Base-by-base conservation (phyloP, 1,140 invertebrate genomes). In the Drosophila punjabiensis region DNA sequence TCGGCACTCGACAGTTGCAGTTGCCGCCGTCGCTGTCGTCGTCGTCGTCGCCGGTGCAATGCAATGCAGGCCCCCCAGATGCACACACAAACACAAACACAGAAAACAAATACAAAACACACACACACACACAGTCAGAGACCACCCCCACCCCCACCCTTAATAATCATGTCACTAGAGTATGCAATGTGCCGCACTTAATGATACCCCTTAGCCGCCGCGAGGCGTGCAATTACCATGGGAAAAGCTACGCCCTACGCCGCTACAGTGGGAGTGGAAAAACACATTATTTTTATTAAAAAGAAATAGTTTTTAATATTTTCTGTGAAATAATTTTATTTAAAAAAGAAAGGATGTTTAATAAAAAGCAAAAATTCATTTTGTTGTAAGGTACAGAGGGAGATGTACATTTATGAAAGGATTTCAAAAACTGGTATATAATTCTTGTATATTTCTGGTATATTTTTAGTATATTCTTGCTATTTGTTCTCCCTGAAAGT, bases 1-100 rank as follows among this genome's bases (percentile, higher is more conserved):
- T 87, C 86, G 84, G 85, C 84, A 89, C 85, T 88, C 85, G 78
- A 88, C 78, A 68, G 83, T 79, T 85, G 82, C 58, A 69, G 80
- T 70, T 66, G 77, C 50, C 63, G 78, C 32, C 47, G 71, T 28
- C 63, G 78, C 32, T 41, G 71, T 28, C 37, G 43, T n/a, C 53
- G 76, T 50, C 62, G 76, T 24, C 48, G 69, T 33, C 35, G 35
- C 28, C 55, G 74, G 58, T 77, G 82, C 82, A 76, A 53, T 45
- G 68, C 48, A 62, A 50, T 73, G 78, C 79, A 83, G 35, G 56
- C 65, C 76, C 63, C 70, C 69, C 83, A 82, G 67, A 76, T 58
- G 61, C 66, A 71, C 56, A 71, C 39, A 66, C 20, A 64, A 41
- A 64, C 48, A 53, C 28, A 53, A 10, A 45, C 50, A 13, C 9